These are phyloP conservation scores for Sclerodermus sp. DNA, from an alignment of 2,888 invertebrate genomes.

Conservation along the genomic window DNA sequence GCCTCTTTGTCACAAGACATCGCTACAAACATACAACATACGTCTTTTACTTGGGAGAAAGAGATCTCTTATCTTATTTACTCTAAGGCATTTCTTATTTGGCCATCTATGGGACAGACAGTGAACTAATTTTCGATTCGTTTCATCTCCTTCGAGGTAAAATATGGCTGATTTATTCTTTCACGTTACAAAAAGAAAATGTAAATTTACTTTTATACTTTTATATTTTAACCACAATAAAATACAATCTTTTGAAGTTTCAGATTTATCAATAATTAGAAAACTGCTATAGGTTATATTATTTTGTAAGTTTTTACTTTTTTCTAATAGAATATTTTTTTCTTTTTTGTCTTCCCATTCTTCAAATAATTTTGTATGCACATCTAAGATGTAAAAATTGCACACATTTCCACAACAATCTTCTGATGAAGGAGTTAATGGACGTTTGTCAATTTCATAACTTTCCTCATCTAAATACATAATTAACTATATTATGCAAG, in stretches of 20 bases:
- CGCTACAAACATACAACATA: too few species aligned
- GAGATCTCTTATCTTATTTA: too few species aligned
- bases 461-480: too few species aligned
- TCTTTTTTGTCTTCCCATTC: slow-evolving; percentile 35
- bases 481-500: too few species aligned
- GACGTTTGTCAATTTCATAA: slow-evolving; percentile 27
- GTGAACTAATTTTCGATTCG: too few species aligned
- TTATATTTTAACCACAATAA: slow-evolving; percentile 27
- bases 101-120: too few species aligned
- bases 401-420: slow-evolving; percentile 52
- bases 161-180: background rate
- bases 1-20: too few species aligned
- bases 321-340: slow-evolving; percentile 15
- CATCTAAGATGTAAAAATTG: slow-evolving; percentile 49
- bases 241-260: slow-evolving; percentile 28
- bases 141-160: too few species aligned
- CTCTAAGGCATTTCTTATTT: too few species aligned
- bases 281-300: slow-evolving; percentile 33
- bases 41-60: too few species aligned
- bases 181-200: slow-evolving; percentile 2
- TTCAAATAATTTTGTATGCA: slow-evolving; percentile 40
- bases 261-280: slow-evolving; percentile 17
- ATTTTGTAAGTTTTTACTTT: slow-evolving; percentile 22
- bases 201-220: slow-evolving; percentile 27
- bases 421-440: slow-evolving; percentile 37